Percentiles rank a stretch among this genome's conserved stretches.
These are phyloP conservation scores for Oryctes rhinoceros DNA, from an alignment of 1,140 invertebrate genomes.

Conservation along the genomic window DNA sequence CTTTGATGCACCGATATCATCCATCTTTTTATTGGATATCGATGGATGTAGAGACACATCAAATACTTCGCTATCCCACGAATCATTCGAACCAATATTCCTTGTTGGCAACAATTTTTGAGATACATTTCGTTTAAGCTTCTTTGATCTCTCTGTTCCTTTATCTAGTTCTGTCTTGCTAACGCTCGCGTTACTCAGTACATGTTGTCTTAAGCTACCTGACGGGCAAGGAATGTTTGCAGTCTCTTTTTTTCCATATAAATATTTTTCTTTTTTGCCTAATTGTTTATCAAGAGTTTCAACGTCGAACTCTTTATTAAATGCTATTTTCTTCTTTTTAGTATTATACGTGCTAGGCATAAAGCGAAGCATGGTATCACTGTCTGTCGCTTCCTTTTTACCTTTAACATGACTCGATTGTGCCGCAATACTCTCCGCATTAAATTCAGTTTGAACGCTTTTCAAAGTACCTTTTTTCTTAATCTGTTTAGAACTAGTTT, in stretches of 20 bases:
- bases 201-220: not conserved
- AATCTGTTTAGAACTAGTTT: not conserved
- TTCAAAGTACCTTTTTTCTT: not conserved
- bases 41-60: not conserved
- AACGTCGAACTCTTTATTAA: not conserved
- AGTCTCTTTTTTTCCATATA: not conserved
- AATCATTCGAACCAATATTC: slow-evolving; percentile 12
- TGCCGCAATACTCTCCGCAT: too few relatives aligned
- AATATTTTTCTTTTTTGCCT: not conserved
- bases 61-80: slow-evolving; percentile 30
- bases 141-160: not conserved
- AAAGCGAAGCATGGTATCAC: too few relatives aligned
- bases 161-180: not conserved
- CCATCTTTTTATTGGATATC: slow-evolving; percentile 33
- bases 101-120: slow-evolving; percentile 25
- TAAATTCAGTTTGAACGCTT: too few relatives aligned
- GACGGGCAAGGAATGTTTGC: slow-evolving; percentile 9
- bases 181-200: not conserved
- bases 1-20: not conserved
- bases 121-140: slow-evolving; percentile 26
- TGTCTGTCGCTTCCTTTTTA: not conserved
- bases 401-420: not conserved
- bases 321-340: not conserved
- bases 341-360: not conserved
- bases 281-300: not conserved